A percentile compares a stretch with the other conserved stretches of the same genome.
Evolutionary conservation across 2,113 vertebrate genomes (phyloP).

Genomic region (Labeo rohita): DNA sequence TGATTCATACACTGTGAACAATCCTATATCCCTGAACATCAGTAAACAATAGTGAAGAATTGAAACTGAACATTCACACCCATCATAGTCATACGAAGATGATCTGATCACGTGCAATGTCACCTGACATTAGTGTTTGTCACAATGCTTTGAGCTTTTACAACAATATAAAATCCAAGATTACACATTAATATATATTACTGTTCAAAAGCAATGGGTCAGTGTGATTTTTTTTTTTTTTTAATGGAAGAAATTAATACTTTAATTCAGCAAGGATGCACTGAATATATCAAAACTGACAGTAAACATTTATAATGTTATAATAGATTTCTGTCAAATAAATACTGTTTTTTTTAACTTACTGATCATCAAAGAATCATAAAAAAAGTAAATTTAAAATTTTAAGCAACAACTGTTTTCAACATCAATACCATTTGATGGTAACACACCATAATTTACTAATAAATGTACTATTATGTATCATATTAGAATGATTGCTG

Average conservation of each 20-base stretch:
- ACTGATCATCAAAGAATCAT: background rate
- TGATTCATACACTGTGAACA: slow-evolving; percentile 1
- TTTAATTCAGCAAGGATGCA: background rate
- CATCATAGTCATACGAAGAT: background rate
- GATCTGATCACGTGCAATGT: background rate
- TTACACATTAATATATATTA: background rate
- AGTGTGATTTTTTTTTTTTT: background rate
- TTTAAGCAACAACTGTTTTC: background rate
- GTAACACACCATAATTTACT: too few species aligned
- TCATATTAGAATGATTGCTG: background rate
- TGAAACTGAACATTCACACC: slow-evolving; percentile 4
- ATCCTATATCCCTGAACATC: background rate
- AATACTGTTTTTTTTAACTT: background rate
- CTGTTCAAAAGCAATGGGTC: background rate
- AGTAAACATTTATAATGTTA: too few species aligned
- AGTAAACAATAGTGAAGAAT: background rate
- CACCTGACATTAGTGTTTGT: background rate
- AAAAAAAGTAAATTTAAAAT: background rate
- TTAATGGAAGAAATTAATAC: background rate
- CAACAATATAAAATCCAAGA: background rate
- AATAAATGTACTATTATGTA: too few species aligned
- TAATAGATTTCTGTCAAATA: background rate
- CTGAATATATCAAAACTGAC: too few species aligned
- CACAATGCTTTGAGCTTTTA: background rate
- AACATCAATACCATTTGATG: background rate